Base-by-base conservation (phyloP, 2,113 vertebrate species). In the Pica pica region DNA sequence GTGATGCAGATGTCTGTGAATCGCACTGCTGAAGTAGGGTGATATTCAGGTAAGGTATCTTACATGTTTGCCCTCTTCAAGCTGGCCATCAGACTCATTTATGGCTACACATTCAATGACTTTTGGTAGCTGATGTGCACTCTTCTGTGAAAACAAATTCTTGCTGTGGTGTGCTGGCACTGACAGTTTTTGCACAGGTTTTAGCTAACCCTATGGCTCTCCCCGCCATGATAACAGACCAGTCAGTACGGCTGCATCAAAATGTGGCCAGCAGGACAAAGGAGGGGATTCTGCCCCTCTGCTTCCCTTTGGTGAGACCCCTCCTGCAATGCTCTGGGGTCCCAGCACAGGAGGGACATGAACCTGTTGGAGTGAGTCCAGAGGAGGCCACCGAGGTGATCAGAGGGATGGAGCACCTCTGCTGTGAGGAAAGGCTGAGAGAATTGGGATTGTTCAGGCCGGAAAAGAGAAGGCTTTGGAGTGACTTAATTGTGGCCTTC, bases 151-250 rank as follows among this genome's bases (percentile, higher is more conserved):
- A 80, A 31, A 57, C 9, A 57, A 83, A 63, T 35, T 4, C 6
- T 69, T 76, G 5, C 16, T 67, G 59, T 39, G 28, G 14, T 10
- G 35, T 1, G 0, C 4, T 31, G 57, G 13, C 11, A 31, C 9
- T 83, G 41, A 11, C 11, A 26, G 16, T 26, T 42, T 52, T 42
- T 12, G 6, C 9, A 10, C 28, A 12, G 10, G 33, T 6, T 56
- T 75, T 49, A 49, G 13, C 20, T 57, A 41, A n/a, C 10, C 20
- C 24, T 30, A 0, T 7, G 13, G 4, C 13, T 11, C 12, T 56
- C 23, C 19, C 35, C 13, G 0, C 2, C 13, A 5, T 17, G 7
- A 5, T 10, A 44, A 8, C 2, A 28, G 15, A 13, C 1, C 7
- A 70, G 20, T 42, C 18, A 41, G 21, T 9, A 13, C 13, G 14